Conservation (phyloP, 2,797 vertebrate species). For the Galagoides demidoff region DNA sequence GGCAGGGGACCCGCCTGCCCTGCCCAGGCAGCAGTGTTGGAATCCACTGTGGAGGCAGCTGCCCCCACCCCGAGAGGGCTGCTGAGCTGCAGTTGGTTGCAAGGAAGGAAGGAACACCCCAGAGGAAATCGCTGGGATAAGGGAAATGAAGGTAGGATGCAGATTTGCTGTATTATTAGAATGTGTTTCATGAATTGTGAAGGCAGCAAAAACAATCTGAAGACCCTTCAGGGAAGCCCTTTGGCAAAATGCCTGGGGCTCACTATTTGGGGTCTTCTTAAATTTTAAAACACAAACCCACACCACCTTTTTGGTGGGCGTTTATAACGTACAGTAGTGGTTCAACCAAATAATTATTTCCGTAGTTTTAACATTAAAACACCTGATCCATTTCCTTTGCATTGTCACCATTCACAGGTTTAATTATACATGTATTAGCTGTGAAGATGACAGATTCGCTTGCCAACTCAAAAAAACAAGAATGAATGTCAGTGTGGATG, state of each 20-base stretch:
- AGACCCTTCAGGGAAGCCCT: background rate
- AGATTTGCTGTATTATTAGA: background rate
- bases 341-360: slow-evolving; percentile 58
- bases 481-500: background rate
- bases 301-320: background rate
- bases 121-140: background rate
- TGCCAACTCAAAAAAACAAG: slow-evolving; percentile 27
- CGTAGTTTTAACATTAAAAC: slow-evolving; percentile 31
- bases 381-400: background rate
- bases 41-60: background rate
- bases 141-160: background rate
- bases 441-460: slow-evolving; percentile 41
- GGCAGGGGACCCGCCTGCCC: background rate
- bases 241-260: background rate
- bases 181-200: background rate
- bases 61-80: background rate
- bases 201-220: background rate
- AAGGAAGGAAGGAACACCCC: background rate
- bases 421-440: slow-evolving; percentile 42
- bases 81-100: background rate
- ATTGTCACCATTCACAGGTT: background rate
- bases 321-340: background rate
- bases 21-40: background rate
- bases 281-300: background rate
- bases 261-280: background rate